A percentile compares a stretch with the other conserved stretches of the same genome.
Evolutionary conservation across 1,140 invertebrate species (phyloP).

Genomic region (Brachionus manjavacas): DNA sequence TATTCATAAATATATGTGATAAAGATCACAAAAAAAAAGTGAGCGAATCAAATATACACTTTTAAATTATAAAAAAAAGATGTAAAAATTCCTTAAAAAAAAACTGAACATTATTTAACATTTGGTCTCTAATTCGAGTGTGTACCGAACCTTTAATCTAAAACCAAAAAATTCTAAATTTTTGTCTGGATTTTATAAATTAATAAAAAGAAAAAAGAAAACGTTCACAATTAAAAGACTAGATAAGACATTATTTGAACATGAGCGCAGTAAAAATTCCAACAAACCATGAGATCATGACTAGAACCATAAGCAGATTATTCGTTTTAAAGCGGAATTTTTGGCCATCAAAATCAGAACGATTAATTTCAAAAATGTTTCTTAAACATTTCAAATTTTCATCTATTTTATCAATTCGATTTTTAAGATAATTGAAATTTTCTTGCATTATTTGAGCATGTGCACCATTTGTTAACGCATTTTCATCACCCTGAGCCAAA

Average conservation of each 20-base stretch:
- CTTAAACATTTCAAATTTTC: background rate
- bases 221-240: background rate
- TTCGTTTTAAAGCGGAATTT: background rate
- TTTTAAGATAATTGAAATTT: background rate
- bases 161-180: background rate
- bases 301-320: background rate
- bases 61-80: background rate
- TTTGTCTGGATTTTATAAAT: background rate
- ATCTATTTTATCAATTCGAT: background rate
- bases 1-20: background rate
- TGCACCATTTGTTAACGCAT: background rate
- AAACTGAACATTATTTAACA: constrained; percentile 5
- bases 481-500: background rate
- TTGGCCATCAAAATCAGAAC: background rate
- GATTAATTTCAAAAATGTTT: background rate
- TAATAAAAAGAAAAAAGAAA: background rate
- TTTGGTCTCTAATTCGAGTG: background rate
- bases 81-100: background rate
- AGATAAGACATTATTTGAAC: background rate
- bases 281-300: background rate
- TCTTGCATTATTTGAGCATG: background rate
- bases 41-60: background rate
- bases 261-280: background rate
- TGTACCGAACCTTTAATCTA: background rate
- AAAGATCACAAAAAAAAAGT: background rate